Evolutionary conservation across 2,888 invertebrate genomes (phyloP), one percentile per base, ranked within the genome.

Genomic region (Aleiodes leptofemur): DNA sequence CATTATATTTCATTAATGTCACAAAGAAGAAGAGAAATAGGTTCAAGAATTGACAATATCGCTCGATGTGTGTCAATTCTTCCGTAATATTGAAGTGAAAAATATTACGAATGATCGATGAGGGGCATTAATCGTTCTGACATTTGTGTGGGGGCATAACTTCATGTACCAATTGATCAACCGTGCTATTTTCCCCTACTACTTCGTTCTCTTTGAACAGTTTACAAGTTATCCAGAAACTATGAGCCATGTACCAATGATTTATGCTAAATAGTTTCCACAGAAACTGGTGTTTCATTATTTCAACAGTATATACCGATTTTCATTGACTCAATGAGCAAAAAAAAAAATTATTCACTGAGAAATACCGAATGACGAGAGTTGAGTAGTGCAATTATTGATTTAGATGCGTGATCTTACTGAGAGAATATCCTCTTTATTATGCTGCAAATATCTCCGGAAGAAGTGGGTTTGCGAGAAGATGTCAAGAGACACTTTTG

Each of bases 91-190:
- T 23, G 3, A 14, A 29, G 14, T 23, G 43, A 43, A 38, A 23
- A 64, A 16, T 48, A 11, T 48, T 48, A n/a, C 16, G 48, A 64
- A 64, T 64, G 57, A 74, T 69, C 69, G 61, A 70, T 53, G 70
- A 70, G 55, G 13, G 69, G 61, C 55, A 74, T 74, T 74, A 74
- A 74, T 74, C 64, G 74, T 70, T 69, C 29, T 74, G 74, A 74
- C 74, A 48, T 43, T 64, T 74, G 56, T 57, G 70, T 61, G 64
- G 23, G 53, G 69, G 53, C 64, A 43, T 61, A 69, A 69, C 16
- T 57, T 57, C 38, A 43, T 70, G 48, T 70, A 70, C 70, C 69
- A 70, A 70, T 51, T 61, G 38, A 69, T 57, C 69, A 16, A 50
- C 50, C 43, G 43, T 11, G 43, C 43, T 43, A 43, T 43, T 43